Evolutionary conservation across 23 tunicate genomes (phyloP).

Genomic region (Ciona savignyi): DNA sequence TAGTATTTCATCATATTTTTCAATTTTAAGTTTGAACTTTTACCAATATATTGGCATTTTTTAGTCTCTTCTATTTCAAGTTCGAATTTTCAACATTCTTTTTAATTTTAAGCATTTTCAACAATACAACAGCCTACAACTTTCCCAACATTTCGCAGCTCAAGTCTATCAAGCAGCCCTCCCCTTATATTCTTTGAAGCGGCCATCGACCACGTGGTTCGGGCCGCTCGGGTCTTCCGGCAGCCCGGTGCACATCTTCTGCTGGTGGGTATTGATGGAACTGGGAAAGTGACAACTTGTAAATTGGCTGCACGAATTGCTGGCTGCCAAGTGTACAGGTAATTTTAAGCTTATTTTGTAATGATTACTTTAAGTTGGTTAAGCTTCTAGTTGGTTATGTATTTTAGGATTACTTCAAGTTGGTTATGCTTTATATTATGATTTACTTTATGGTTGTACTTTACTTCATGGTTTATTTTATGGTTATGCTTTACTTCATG

Average conservation of each 20-base stretch:
- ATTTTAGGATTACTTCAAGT: no score
- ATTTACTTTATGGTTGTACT: no score
- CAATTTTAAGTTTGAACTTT: no score
- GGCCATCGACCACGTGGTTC: conserved; percentile 82
- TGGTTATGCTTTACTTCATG: no score
- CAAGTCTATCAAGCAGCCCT: conserved; percentile 47
- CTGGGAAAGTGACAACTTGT: conserved; percentile 86
- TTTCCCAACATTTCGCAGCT: no score
- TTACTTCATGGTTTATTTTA: no score
- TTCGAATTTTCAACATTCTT: neutral
- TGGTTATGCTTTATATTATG: no score
- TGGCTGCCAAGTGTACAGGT: conserved; percentile 82
- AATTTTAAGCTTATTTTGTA: neutral
- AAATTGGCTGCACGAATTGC: conserved; percentile 76
- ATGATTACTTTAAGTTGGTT: no score
- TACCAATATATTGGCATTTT: no score
- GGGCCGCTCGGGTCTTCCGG: conserved; percentile 81
- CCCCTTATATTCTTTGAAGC: conserved; percentile 86
- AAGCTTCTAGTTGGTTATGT: neutral
- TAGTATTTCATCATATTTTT: no score
- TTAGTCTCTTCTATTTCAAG: no score
- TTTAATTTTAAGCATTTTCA: neutral
- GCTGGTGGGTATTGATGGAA: conserved; percentile 89
- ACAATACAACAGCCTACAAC: neutral
- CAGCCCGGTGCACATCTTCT: conserved; percentile 76